A percentile compares a stretch with the other conserved stretches of the same genome.
These are phyloP conservation scores for Listrodromus nycthemerus DNA, from an alignment of 2,888 invertebrate genomes.

Conservation along the genomic window DNA sequence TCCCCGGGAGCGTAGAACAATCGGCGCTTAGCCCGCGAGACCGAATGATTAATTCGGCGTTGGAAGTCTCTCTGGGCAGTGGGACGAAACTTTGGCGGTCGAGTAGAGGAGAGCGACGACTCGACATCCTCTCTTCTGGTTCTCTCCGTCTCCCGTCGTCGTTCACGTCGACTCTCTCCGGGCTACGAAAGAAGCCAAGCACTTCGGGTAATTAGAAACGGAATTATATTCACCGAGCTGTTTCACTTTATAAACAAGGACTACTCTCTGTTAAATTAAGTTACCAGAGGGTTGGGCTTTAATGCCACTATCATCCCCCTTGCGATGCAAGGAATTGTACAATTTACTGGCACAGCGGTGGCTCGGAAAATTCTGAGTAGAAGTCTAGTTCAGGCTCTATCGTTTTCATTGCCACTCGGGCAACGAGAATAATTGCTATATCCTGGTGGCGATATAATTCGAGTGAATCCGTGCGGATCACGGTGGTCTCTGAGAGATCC, in stretches of 20 bases:
- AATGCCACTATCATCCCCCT: conserved; percentile 65
- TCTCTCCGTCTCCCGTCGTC: conserved; percentile 71
- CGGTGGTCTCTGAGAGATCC: conserved; percentile 10
- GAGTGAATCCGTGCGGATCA: conserved; percentile 11
- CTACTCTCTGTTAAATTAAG: conserved; percentile 79
- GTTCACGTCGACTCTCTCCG: conserved; percentile 60
- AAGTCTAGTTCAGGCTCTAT: not conserved
- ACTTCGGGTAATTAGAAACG: conserved; percentile 82
- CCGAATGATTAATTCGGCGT: conserved; percentile 64
- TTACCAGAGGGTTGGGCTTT: conserved; percentile 73
- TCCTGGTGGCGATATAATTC: not conserved
- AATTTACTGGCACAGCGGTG: not conserved
- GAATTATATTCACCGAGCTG: conserved; percentile 82
- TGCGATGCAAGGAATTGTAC: not conserved
- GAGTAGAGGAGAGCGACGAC: conserved; percentile 36
- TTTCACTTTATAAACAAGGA: conserved; percentile 83
- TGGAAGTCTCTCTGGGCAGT: conserved; percentile 30
- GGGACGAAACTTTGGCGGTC: conserved; percentile 62
- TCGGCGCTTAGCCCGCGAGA: conserved; percentile 72
- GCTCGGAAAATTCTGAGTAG: not conserved
- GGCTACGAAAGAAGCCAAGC: conserved; percentile 81
- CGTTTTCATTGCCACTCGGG: conserved; percentile 9
- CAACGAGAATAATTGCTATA: conserved; percentile 3
- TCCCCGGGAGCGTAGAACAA: conserved; percentile 77
- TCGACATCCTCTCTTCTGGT: conserved; percentile 78